These are phyloP conservation scores for Chironomus tentans DNA, from an alignment of 2,888 invertebrate genomes.

Conservation along the genomic window DNA sequence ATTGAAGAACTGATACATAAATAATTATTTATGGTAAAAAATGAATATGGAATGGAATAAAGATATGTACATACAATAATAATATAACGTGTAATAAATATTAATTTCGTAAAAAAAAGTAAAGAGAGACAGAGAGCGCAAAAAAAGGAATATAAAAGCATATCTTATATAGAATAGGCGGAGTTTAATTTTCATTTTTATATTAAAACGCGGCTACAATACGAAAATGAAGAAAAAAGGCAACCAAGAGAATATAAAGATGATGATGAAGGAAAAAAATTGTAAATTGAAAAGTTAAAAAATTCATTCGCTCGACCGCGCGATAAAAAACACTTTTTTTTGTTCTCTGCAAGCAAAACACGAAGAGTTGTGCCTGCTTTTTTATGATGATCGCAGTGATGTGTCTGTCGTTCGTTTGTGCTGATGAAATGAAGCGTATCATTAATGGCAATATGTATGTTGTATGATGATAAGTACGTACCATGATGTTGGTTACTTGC, in stretches of 20 bases:
- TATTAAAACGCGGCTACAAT: background rate
- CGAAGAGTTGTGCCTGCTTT: background rate
- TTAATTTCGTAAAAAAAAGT: slow-evolving; percentile 6
- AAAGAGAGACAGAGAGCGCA: slow-evolving; percentile 9
- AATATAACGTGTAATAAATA: slow-evolving; percentile 27
- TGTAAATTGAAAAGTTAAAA: slow-evolving; percentile 2
- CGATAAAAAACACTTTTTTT: background rate
- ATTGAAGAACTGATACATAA: slow-evolving; percentile 10
- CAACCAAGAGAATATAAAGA: background rate
- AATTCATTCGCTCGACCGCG: too few species aligned
- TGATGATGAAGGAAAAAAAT: background rate
- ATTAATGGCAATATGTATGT: too few species aligned
- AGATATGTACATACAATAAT: background rate
- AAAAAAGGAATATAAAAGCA: background rate
- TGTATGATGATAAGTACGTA: too few species aligned
- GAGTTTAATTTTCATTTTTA: slow-evolving; percentile 25
- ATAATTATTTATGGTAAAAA: slow-evolving; percentile 17
- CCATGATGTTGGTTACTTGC: too few species aligned
- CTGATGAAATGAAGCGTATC: too few species aligned
- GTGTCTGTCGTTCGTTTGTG: too few species aligned
- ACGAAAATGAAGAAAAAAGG: background rate
- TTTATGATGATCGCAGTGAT: too few species aligned
- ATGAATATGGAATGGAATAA: slow-evolving; percentile 14
- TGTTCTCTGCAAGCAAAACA: background rate
- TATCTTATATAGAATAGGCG: slow-evolving; percentile 4